Evolutionary conservation across 2,113 vertebrate species (phyloP).

Genomic region (Phocoena sinus): DNA sequence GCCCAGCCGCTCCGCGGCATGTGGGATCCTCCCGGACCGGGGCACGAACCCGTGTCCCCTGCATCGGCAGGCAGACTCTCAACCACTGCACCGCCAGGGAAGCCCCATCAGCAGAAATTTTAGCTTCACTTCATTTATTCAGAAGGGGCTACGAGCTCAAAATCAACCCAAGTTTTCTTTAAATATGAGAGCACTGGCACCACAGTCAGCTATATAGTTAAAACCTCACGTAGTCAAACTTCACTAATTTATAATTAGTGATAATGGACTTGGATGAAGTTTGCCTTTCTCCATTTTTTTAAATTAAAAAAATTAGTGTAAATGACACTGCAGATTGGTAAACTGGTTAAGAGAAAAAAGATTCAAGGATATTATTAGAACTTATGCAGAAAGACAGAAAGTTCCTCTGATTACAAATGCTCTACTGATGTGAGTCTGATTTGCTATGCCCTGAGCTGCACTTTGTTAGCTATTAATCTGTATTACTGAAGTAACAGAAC

Average conservation of each 20-base stretch:
- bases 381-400: not conserved
- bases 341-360: not conserved
- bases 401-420: not conserved
- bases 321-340: not conserved
- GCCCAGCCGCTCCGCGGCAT: too few relatives aligned
- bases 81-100: too few relatives aligned
- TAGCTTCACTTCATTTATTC: not conserved
- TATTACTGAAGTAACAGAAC: not conserved
- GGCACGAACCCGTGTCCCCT: too few relatives aligned
- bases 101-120: not conserved
- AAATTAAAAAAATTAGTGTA: not conserved
- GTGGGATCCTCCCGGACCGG: too few relatives aligned
- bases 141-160: not conserved
- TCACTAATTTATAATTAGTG: not conserved
- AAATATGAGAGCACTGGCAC: not conserved
- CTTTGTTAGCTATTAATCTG: not conserved
- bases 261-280: not conserved
- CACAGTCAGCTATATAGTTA: not conserved
- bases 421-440: not conserved
- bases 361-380: not conserved
- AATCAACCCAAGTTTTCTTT: not conserved
- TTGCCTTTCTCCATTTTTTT: constrained; percentile 21
- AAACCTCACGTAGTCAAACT: not conserved
- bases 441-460: too few relatives aligned
- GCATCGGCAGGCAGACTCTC: too few relatives aligned